A percentile compares a stretch with the other conserved stretches of the same genome.
These are phyloP conservation scores for Turnix velox DNA, from an alignment of 2,113 vertebrate genomes.

Conservation along the genomic window DNA sequence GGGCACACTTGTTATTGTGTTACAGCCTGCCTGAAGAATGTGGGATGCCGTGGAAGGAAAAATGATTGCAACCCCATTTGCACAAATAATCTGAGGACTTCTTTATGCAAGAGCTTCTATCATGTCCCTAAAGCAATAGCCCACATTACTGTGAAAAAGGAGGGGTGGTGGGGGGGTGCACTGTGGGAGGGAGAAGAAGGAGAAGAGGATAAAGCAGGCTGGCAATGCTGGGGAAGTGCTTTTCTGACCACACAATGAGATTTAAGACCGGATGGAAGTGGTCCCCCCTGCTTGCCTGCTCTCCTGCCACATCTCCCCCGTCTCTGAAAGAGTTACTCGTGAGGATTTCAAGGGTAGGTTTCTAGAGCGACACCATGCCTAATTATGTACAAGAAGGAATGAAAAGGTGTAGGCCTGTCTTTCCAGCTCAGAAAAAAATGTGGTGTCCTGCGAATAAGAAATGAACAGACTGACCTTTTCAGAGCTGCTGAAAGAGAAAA, in stretches of 20 bases:
- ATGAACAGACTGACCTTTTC: conserved; percentile 85
- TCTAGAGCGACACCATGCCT: conserved; percentile 75
- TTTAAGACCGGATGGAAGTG: conserved; percentile 52
- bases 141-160: not conserved
- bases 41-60: conserved; percentile 50
- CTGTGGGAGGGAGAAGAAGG: not conserved
- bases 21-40: conserved; percentile 73
- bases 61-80: conserved; percentile 51
- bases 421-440: conserved; percentile 75
- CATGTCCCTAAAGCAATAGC: not conserved
- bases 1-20: conserved; percentile 77
- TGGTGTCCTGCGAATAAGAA: conserved; percentile 80
- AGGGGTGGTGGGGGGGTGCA: not conserved
- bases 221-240: not conserved
- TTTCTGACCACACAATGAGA: conserved; percentile 61
- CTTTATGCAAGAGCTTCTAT: not conserved
- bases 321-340: conserved; percentile 64
- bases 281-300: not conserved
- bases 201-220: conserved; percentile 1
- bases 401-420: conserved; percentile 81
- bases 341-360: conserved; percentile 69
- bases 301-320: not conserved
- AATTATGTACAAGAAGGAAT: conserved; percentile 76
- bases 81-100: conserved; percentile 41
- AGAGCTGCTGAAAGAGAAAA: conserved; percentile 83